Evolutionary conservation across 2,797 vertebrate genomes (phyloP).

Genomic region (Euthynnus affinis): DNA sequence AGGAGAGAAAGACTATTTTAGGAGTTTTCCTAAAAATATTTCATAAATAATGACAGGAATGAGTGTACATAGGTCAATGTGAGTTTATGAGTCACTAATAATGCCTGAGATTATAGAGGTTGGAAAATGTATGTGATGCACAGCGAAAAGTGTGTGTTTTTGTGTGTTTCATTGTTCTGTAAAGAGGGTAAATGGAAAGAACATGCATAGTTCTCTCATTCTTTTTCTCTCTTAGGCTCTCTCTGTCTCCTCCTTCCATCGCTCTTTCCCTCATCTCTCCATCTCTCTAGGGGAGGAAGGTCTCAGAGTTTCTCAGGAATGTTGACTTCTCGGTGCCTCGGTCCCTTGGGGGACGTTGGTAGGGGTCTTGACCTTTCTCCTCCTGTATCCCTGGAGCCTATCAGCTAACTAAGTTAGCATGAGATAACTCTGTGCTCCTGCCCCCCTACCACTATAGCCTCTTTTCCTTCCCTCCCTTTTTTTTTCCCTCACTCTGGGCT

Average conservation of each 20-base stretch:
- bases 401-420: constrained; percentile 99
- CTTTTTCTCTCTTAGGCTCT: constrained; percentile 60
- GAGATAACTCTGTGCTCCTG: constrained; percentile 93
- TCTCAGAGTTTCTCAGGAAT: constrained; percentile 98
- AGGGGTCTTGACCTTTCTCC: constrained; percentile 93
- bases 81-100: constrained; percentile 69
- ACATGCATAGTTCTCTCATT: constrained; percentile 64
- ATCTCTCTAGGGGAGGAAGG: constrained; percentile 87
- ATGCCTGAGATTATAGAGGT: constrained; percentile 52
- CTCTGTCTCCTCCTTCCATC: constrained; percentile 55
- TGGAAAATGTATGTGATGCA: constrained; percentile 45
- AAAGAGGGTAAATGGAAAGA: constrained; percentile 70
- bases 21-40: constrained; percentile 79
- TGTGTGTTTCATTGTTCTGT: constrained; percentile 45
- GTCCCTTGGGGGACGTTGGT: constrained; percentile 84
- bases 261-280: constrained; percentile 71
- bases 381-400: constrained; percentile 96
- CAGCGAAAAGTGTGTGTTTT: constrained; percentile 17
- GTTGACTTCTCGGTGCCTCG: constrained; percentile 93
- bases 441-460: constrained; percentile 50
- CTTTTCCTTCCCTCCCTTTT: constrained; percentile 63
- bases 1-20: constrained; percentile 74
- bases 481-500: constrained; percentile 73
- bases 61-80: constrained; percentile 64
- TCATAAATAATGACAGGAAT: constrained; percentile 81